Percentiles rank a stretch among this genome's conserved stretches.
phyloP scores from a whole-genome alignment of 1,140 invertebrate genomes.

The Meteorus sp. region DNA sequence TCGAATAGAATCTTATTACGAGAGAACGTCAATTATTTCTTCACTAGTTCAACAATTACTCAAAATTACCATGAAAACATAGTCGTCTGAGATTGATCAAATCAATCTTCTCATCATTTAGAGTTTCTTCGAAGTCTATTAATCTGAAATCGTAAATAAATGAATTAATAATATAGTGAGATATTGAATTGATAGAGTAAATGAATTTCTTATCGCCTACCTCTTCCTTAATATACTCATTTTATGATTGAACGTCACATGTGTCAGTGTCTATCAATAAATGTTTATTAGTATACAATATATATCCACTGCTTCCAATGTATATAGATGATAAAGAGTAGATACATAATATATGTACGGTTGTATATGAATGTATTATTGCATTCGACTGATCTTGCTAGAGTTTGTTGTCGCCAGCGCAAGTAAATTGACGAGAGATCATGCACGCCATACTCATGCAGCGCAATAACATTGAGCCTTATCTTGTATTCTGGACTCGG shows the following conservation, averaged over 20 bases:
- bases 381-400: no score
- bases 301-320: no score
- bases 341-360: no score
- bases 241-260: neutral
- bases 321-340: no score
- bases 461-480: neutral
- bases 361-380: neutral
- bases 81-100: constrained; percentile 66
- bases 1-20: no score
- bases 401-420: neutral
- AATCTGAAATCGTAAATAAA: constrained; percentile 62
- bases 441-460: neutral
- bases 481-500: neutral
- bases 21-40: neutral
- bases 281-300: no score
- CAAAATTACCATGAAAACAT: constrained; percentile 73
- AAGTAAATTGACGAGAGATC: neutral
- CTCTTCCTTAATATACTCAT: constrained; percentile 21
- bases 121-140: constrained; percentile 72
- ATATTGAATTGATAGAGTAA: neutral
- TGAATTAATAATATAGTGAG: neutral
- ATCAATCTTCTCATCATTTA: constrained; percentile 71
- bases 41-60: constrained; percentile 8
- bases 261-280: no score
- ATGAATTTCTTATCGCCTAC: neutral